Percentiles rank a stretch among this genome's conserved stretches.
phyloP scores from a whole-genome alignment of 2,888 invertebrate species.

The Nephrotoma appendiculata region DNA sequence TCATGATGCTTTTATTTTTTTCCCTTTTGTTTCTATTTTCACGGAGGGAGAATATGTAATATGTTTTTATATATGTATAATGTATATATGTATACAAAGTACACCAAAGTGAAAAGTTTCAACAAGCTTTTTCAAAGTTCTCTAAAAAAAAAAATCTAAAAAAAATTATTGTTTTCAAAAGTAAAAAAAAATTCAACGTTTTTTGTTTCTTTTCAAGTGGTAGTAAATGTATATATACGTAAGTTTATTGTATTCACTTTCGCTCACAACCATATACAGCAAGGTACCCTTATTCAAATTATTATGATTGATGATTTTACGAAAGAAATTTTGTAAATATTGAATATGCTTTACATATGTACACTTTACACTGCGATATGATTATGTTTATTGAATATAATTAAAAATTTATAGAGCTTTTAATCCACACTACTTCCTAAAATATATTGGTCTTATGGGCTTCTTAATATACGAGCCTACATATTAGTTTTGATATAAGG shows the following conservation, averaged over 20 bases:
- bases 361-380: not conserved
- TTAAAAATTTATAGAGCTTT: not conserved
- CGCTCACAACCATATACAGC: too few relatives aligned
- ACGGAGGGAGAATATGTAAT: not conserved
- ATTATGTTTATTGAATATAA: not conserved
- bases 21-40: not conserved
- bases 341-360: not conserved
- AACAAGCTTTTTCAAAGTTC: not conserved
- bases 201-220: not conserved
- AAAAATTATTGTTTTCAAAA: not conserved
- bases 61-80: too few relatives aligned
- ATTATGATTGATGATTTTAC: not conserved
- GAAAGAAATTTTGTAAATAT: not conserved
- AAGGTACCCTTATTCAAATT: not conserved
- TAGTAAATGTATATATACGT: not conserved
- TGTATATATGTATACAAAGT: not conserved
- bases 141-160: not conserved
- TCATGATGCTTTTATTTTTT: not conserved
- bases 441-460: too few relatives aligned
- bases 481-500: too few relatives aligned
- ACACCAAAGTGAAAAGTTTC: not conserved
- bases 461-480: too few relatives aligned
- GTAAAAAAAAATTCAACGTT: not conserved
- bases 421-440: not conserved
- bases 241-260: too few relatives aligned